Base-by-base conservation (phyloP, 1,140 invertebrate species). In the Diachasmimorpha longicaudata region DNA sequence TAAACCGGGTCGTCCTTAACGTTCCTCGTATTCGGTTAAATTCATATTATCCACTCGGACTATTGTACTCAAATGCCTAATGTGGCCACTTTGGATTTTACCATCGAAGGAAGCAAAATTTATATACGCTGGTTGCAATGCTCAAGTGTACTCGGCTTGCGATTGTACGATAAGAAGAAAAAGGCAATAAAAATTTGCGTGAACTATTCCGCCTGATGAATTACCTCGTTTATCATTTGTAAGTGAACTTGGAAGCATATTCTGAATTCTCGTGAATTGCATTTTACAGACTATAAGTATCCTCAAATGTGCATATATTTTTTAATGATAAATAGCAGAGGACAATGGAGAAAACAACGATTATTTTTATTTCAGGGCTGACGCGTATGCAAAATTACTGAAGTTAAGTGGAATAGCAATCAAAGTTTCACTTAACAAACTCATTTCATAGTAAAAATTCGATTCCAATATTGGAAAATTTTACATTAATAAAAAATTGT, bases 51-150 rank as follows among this genome's bases (percentile, higher is more conserved):
- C 11, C 42, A 70, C 21, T 71, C 66, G 66, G 4, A 31, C 76
- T 76, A 82, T 85, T 85, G 81, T 82, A 78, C 70, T 79, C 78
- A 66, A n/a, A 74, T 58, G 76, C 73, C 79, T 81, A 80, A 85
- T 82, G 80, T 79, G 77, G 52, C 23, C 66, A 76, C 69, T 79
- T 78, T 44, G 19, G 14, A 71, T 37, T 37, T 74, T 19, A 19
- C 42, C 37, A 23, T 69, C 31, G 3, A n/a, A n/a, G 11, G 14
- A 36, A 52, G 44, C 52, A 39, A 68, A 68, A 39, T 5, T 37
- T 36, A 23, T 1, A 39, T 39, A 14, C 16, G 14, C 36, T 72
- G 37, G 42, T 11, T 14, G 42, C 46, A 55, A 55, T 23, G 11
- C 4, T 16, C 0, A 68, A 36, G 36, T 68, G n/a, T 68, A 5